phyloP scores from a whole-genome alignment of 2,888 invertebrate genomes.

The Spodoptera picta region DNA sequence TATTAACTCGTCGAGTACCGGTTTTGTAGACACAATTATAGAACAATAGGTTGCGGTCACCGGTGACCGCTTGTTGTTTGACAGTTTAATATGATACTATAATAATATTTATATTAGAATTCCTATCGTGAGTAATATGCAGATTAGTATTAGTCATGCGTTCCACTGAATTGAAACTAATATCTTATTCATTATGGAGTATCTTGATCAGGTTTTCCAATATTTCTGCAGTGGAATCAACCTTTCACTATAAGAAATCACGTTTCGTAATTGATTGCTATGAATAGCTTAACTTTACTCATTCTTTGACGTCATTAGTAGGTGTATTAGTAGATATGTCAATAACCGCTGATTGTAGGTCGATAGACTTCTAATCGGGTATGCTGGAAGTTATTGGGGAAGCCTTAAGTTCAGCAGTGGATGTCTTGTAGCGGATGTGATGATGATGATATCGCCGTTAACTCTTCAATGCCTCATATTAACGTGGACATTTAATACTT shows the following conservation, averaged over 20 bases:
- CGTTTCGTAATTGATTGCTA: slow-evolving; percentile 10
- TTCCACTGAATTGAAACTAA: slow-evolving; percentile 27
- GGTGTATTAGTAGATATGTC: background rate
- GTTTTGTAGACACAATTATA: too few species aligned
- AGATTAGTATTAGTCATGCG: slow-evolving; percentile 44
- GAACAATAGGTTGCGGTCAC: too few species aligned
- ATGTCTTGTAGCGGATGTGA: too few species aligned
- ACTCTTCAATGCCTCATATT: too few species aligned
- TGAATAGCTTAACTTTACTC: background rate
- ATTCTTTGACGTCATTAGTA: background rate
- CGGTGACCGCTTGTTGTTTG: too few species aligned
- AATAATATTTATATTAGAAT: slow-evolving; percentile 2
- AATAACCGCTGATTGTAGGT: too few species aligned
- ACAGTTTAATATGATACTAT: background rate
- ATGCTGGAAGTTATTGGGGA: too few species aligned
- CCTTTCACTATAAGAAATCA: slow-evolving; percentile 42
- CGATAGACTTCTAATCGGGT: too few species aligned
- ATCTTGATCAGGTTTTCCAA: slow-evolving; percentile 42
- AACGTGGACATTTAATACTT: too few species aligned
- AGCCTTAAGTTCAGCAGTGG: too few species aligned
- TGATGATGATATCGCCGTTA: too few species aligned
- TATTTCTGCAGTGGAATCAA: slow-evolving; percentile 34
- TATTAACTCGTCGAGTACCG: too few species aligned
- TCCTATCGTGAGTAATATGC: slow-evolving; percentile 14
- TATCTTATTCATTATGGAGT: slow-evolving; percentile 44